Conservation (phyloP, 2,797 vertebrate genomes). For the Ataeniobius toweri region DNA sequence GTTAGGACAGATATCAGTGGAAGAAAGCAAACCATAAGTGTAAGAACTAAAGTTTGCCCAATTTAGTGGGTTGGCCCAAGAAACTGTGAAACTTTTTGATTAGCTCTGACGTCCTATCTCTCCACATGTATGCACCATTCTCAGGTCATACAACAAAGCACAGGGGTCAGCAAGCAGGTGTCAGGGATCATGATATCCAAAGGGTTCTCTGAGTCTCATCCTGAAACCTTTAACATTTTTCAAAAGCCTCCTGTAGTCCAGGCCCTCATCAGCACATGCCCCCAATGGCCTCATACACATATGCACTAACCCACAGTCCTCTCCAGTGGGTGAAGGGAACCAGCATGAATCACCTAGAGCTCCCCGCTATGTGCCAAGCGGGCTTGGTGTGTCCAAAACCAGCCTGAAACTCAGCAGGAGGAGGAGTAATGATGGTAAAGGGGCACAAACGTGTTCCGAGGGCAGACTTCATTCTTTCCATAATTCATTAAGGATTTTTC, state of each 20-base stretch:
- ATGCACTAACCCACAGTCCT: slow-evolving; percentile 43
- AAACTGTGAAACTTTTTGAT: slow-evolving; percentile 48
- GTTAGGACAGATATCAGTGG: background rate
- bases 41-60: slow-evolving; percentile 1
- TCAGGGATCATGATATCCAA: slow-evolving; percentile 70
- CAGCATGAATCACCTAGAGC: slow-evolving; percentile 69
- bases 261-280: slow-evolving; percentile 67
- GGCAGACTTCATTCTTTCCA: slow-evolving; percentile 59
- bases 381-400: slow-evolving; percentile 47
- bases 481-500: slow-evolving; percentile 51
- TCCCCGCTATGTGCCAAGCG: slow-evolving; percentile 49
- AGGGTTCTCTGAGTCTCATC: slow-evolving; percentile 68
- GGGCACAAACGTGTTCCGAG: slow-evolving; percentile 57
- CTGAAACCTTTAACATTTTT: slow-evolving; percentile 71
- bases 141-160: slow-evolving; percentile 70
- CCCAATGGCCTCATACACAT: slow-evolving; percentile 57
- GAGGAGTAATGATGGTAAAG: slow-evolving; percentile 62
- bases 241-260: slow-evolving; percentile 72
- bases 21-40: slow-evolving; percentile 1
- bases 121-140: slow-evolving; percentile 43
- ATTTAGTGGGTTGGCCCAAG: slow-evolving; percentile 13
- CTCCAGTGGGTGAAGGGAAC: slow-evolving; percentile 52
- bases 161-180: slow-evolving; percentile 62
- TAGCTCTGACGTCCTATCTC: slow-evolving; percentile 27
- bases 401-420: slow-evolving; percentile 54